Evolutionary conservation across 2,797 vertebrate genomes (phyloP).

Genomic region (Triplophysa bombifrons): DNA sequence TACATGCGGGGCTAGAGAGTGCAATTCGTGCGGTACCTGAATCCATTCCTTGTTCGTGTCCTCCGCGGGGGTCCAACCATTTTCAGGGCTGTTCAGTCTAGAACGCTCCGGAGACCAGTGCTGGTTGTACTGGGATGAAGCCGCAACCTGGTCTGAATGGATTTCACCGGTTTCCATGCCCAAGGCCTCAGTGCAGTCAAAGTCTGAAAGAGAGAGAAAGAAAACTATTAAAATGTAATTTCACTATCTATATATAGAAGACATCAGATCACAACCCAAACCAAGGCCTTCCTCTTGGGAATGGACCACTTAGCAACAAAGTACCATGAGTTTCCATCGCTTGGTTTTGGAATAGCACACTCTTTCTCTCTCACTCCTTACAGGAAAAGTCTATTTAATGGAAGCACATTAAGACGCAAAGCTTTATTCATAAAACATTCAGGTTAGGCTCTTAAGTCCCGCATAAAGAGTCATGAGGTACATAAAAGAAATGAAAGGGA

Average conservation of each 20-base stretch:
- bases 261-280: constrained; percentile 39
- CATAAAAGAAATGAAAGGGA: constrained; percentile 46
- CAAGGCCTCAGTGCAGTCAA: constrained; percentile 91
- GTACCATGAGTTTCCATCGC: constrained; percentile 42
- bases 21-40: constrained; percentile 80
- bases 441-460: constrained; percentile 62
- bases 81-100: constrained; percentile 93
- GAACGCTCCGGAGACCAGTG: constrained; percentile 95
- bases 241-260: constrained; percentile 42
- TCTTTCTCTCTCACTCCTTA: constrained; percentile 10
- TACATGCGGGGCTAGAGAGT: not conserved
- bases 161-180: constrained; percentile 98
- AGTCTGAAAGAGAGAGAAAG: constrained; percentile 75
- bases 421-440: constrained; percentile 73
- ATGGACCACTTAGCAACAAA: constrained; percentile 25
- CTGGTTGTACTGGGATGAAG: constrained; percentile 91
- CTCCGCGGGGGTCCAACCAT: constrained; percentile 95
- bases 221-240: constrained; percentile 13
- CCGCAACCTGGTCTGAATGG: constrained; percentile 90
- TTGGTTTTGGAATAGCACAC: constrained; percentile 47
- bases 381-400: constrained; percentile 64
- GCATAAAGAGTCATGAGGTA: constrained; percentile 59
- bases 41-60: constrained; percentile 95
- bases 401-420: constrained; percentile 69
- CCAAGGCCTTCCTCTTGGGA: constrained; percentile 13